Base-by-base conservation (phyloP, 2,797 vertebrate genomes). In the Phoebastria nigripes region DNA sequence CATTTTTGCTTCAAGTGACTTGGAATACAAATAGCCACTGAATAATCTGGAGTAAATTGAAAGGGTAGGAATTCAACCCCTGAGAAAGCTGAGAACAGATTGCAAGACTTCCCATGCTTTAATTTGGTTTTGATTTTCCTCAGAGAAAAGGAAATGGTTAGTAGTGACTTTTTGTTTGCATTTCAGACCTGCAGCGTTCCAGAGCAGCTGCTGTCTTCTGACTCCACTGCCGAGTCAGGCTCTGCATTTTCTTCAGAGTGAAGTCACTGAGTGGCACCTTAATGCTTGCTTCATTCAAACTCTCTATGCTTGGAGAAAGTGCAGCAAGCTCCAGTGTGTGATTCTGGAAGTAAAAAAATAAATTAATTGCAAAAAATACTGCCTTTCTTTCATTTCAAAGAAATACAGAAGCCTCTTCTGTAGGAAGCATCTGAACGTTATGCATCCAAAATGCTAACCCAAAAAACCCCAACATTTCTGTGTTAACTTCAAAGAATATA, bases 211-310 rank as follows among this genome's bases (percentile, higher is more conserved):
- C 97, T 2, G 97, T 98, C 59, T 98, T 95, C 90, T 97, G 97
- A 51, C 97, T 95, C 99, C 99, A 99, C 65, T 96, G 93, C 21
- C 96, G 97, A 97, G 98, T 99, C 91, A 99, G 88, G 20, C n/a
- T 97, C 62, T 98, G 98, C 58, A 99, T 95, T 24, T 97, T 98
- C 88, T 96, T 98, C 1, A 98, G 77, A 2, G 97, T 97, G 18
- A 97, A 84, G 74, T 99, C 98, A 47, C 97, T 98, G 11, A 99
- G 98, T 5, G 98, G 97, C 94, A 99, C 92, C 85, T 94, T 97
- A 96, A 98, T 96, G 97, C 99, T 99, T 81, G 98, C 97, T 95
- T 99, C 98, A 39, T 99, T 99, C 95, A 99, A 96, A n/a, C 97
- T 97, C 74, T 99, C 98, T 94, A 99, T 97, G 87, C 98, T 98